Base-by-base conservation (phyloP, 2,113 vertebrate species). In the Galeopterus variegatus region DNA sequence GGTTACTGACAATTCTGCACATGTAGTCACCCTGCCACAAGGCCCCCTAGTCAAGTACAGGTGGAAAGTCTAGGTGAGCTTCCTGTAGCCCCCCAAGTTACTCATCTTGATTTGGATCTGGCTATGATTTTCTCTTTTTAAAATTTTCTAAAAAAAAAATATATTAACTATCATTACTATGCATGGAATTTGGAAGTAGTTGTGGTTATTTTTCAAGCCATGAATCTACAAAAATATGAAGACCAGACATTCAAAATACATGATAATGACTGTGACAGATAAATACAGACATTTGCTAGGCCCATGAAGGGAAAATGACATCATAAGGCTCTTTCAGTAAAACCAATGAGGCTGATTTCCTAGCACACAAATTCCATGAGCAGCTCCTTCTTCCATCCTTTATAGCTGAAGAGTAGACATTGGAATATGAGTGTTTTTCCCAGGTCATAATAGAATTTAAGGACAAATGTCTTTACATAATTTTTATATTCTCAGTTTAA, bases 391-490 rank as follows among this genome's bases (percentile, higher is more conserved):
- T 50, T 23, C 8, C 7, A 48, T 24, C 33, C 31, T 91, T 84
- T 54, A 28, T 7, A 64, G 18, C 24, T 56, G 2, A 26, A 67
- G 31, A 93, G n/a, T 12, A 67, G 64, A 15, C 31, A 31, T 18
- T 28, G 13, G 36, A 88, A 48, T 45, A 58, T 31, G 15, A 69
- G 8, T 11, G 23, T 48, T 67, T 95, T 36, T 80, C 75, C 65
- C 50, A 45, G 33, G 67, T 33, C 21, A n/a, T 36, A 60, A 96
- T 90, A 97, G 86, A 97, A 79, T 21, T 67, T 65, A 89, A 88
- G 80, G 88, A 60, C 41, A 88, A 60, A 80, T 84, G 72, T 77
- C 64, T 88, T 88, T 80, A 76, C 91, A n/a, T 93, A 94, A 87
- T 31, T 56, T 93, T 75, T 85, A 90, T 65, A 67, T 79, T 58